Conservation (phyloP, 2,113 vertebrate genomes). For the Dolichotis patagonum region DNA sequence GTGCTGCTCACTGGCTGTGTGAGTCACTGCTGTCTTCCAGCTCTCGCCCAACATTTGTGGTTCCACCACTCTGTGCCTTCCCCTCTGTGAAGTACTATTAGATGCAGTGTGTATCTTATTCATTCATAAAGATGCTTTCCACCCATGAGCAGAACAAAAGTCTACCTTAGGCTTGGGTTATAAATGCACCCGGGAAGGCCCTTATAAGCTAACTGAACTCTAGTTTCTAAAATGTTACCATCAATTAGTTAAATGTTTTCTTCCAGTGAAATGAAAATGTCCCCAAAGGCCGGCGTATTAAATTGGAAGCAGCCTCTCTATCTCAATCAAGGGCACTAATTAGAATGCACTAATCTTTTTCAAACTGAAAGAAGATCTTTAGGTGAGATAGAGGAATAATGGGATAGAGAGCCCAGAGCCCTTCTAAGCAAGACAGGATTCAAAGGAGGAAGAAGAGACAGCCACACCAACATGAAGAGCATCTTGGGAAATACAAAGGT, state of each 20-base stretch:
- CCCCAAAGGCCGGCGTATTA: neutral
- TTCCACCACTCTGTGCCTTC: too few relatives aligned
- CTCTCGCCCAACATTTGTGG: neutral
- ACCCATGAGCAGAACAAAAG: neutral
- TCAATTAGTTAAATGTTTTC: neutral
- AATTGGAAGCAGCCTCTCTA: neutral
- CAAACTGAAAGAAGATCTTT: neutral
- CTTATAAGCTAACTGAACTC: neutral
- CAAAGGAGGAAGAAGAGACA: neutral
- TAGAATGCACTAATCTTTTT: constrained; percentile 23
- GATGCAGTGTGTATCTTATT: neutral
- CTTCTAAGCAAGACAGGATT: neutral
- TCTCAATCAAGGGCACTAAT: neutral
- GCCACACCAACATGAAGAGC: neutral
- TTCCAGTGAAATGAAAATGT: constrained; percentile 18
- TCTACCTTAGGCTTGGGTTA: neutral
- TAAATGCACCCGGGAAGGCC: neutral
- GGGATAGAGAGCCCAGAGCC: neutral
- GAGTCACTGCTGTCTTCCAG: neutral
- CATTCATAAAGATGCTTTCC: neutral
- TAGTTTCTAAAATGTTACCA: neutral
- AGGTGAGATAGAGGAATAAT: neutral
- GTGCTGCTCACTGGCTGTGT: neutral
- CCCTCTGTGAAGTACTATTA: neutral
- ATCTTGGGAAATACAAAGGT: neutral